Evolutionary conservation across 2,888 invertebrate genomes (phyloP).

Genomic region (Eupeodes luniger): DNA sequence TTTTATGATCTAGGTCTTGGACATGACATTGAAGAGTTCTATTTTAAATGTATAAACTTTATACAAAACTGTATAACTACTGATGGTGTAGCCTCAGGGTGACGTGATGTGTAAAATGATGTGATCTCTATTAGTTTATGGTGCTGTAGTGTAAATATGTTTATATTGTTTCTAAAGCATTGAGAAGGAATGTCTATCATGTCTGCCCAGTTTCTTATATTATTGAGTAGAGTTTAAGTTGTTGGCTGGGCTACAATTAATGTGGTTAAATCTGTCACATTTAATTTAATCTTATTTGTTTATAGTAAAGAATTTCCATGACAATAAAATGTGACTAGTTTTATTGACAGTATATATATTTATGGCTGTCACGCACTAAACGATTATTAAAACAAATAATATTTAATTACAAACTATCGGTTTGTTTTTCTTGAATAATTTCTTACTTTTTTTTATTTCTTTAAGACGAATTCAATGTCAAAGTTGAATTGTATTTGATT

Average conservation of each 20-base stretch:
- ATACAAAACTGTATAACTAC: not conserved
- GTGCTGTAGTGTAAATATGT: conserved; percentile 7
- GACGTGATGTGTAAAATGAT: conserved; percentile 61
- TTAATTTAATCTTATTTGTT: conserved; percentile 45
- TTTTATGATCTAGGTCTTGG: conserved; percentile 71
- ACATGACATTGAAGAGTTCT: conserved; percentile 69
- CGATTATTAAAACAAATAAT: conserved; percentile 1
- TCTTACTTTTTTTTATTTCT: not conserved
- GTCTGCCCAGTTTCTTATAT: not conserved
- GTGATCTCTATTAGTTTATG: conserved; percentile 60
- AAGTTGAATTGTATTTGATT: conserved; percentile 50
- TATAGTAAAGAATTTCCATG: conserved; percentile 39
- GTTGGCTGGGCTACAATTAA: conserved; percentile 13
- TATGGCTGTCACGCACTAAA: not conserved
- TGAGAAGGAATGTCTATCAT: conserved; percentile 52
- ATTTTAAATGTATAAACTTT: conserved; percentile 24
- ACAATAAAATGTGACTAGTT: conserved; percentile 44
- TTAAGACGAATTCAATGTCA: conserved; percentile 50
- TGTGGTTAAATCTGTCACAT: conserved; percentile 50
- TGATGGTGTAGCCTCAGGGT: conserved; percentile 47
- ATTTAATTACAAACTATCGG: conserved; percentile 2
- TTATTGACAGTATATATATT: conserved; percentile 5
- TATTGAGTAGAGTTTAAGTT: not conserved
- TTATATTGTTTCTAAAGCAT: conserved; percentile 34
- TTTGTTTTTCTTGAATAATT: conserved; percentile 6